Conservation (phyloP, 2,797 vertebrate genomes). For the Lates japonicus region DNA sequence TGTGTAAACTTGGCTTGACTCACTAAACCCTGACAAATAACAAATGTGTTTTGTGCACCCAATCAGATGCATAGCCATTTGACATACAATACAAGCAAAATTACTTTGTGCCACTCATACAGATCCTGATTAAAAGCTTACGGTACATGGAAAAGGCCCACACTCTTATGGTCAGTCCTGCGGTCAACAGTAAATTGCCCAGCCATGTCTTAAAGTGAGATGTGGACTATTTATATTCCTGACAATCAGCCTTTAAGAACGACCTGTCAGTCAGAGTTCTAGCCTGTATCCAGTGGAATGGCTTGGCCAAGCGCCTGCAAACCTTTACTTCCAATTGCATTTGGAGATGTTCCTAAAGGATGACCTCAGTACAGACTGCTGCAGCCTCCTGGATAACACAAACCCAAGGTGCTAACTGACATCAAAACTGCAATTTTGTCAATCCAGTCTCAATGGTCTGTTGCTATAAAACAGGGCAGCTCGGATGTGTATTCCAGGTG, state of each 20-base stretch:
- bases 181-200: constrained; percentile 67
- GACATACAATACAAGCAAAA: constrained; percentile 41
- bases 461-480: background rate
- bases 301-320: constrained; percentile 59
- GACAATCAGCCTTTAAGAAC: constrained; percentile 76
- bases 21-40: constrained; percentile 47
- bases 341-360: constrained; percentile 61
- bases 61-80: constrained; percentile 31
- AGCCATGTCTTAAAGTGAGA: constrained; percentile 71
- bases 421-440: constrained; percentile 23
- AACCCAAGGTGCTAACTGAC: constrained; percentile 23
- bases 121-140: constrained; percentile 54
- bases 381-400: constrained; percentile 37
- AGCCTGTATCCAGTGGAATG: constrained; percentile 47
- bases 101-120: constrained; percentile 45
- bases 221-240: constrained; percentile 79
- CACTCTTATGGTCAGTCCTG: constrained; percentile 36
- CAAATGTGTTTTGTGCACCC: constrained; percentile 33
- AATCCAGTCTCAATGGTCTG: constrained; percentile 6
- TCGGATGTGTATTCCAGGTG: background rate
- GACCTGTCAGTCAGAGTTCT: constrained; percentile 70
- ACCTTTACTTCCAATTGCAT: constrained; percentile 69
- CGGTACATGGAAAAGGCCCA: constrained; percentile 18
- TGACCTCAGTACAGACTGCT: constrained; percentile 44
- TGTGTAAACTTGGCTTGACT: constrained; percentile 54